Conservation (phyloP, 2,113 vertebrate species). For the Tinamus guttatus region DNA sequence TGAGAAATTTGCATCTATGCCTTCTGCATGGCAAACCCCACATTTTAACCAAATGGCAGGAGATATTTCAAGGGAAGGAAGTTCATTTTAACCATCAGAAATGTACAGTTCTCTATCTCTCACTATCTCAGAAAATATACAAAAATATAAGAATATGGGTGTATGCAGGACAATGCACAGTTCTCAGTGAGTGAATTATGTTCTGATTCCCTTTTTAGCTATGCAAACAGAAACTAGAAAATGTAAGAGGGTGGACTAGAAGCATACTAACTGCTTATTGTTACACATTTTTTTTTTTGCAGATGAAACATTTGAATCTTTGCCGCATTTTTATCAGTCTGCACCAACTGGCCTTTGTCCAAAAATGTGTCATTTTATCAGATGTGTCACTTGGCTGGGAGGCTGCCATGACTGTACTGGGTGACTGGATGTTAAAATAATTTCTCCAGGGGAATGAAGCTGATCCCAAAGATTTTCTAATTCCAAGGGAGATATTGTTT, state of each 20-base stretch:
- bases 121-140: background rate
- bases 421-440: constrained; percentile 38
- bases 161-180: background rate
- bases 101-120: background rate
- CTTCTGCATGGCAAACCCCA: background rate
- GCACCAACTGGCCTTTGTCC: background rate
- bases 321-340: background rate
- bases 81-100: background rate
- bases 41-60: background rate
- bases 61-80: background rate
- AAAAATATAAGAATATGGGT: background rate
- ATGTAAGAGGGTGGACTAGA: background rate
- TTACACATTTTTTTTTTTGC: background rate
- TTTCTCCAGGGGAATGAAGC: constrained; percentile 27
- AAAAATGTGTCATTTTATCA: constrained; percentile 9
- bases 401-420: constrained; percentile 8
- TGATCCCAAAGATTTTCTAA: constrained; percentile 39
- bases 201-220: background rate
- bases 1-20: background rate
- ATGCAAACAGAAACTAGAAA: constrained; percentile 1
- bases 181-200: background rate
- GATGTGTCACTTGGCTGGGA: background rate
- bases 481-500: constrained; percentile 19
- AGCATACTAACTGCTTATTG: background rate
- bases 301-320: background rate